These are phyloP conservation scores for Neoascia interrupta DNA, from an alignment of 2,888 invertebrate genomes.

Conservation along the genomic window DNA sequence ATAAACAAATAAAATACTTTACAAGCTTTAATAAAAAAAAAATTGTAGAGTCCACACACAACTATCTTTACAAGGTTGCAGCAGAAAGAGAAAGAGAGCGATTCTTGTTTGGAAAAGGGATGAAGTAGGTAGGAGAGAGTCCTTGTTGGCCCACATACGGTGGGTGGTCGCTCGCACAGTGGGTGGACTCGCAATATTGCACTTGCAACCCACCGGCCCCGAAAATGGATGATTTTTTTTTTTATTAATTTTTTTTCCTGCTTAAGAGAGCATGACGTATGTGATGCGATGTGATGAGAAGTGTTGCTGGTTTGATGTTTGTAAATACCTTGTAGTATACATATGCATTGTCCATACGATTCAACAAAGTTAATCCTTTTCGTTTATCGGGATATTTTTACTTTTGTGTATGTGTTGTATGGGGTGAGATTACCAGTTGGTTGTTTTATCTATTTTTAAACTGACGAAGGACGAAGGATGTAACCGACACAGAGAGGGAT, in stretches of 20 bases:
- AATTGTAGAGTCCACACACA: slow-evolving; percentile 49
- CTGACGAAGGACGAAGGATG: slow-evolving; percentile 33
- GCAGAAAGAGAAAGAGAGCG: slow-evolving; percentile 53
- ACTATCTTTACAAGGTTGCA: slow-evolving; percentile 64
- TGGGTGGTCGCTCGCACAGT: slow-evolving; percentile 37
- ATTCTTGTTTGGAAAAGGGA: slow-evolving; percentile 15
- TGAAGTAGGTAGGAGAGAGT: slow-evolving; percentile 35
- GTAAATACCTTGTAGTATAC: slow-evolving; percentile 79
- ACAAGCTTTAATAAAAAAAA: slow-evolving; percentile 60
- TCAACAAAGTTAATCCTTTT: slow-evolving; percentile 69
- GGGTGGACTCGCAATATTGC: slow-evolving; percentile 46
- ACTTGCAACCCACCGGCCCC: slow-evolving; percentile 51
- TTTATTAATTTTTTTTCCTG: neutral
- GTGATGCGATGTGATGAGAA: slow-evolving; percentile 29
- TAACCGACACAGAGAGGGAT: too few species aligned
- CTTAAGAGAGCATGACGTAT: slow-evolving; percentile 34
- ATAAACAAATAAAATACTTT: slow-evolving; percentile 52
- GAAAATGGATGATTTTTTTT: slow-evolving; percentile 52
- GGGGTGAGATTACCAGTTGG: slow-evolving; percentile 12
- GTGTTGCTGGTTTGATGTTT: slow-evolving; percentile 59
- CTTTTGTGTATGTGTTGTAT: slow-evolving; percentile 20
- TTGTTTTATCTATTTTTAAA: slow-evolving; percentile 39
- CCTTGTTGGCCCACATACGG: slow-evolving; percentile 68
- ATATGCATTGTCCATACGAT: slow-evolving; percentile 80
- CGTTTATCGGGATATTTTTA: slow-evolving; percentile 52